Evolutionary conservation across 2,797 vertebrate genomes (phyloP).

Genomic region (Psittacula echo): DNA sequence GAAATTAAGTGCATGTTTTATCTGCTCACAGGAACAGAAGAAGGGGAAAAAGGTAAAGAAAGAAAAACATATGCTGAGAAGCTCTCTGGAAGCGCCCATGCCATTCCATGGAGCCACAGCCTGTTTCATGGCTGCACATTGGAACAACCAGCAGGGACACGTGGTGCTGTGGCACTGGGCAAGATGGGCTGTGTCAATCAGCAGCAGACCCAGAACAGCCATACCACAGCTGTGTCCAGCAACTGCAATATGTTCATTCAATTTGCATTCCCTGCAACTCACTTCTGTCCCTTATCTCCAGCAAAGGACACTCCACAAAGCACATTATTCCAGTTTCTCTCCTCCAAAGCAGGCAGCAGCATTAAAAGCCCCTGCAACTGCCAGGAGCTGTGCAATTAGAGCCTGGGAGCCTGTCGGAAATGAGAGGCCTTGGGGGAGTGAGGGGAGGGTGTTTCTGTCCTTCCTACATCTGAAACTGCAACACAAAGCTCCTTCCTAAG

Average conservation of each 20-base stretch:
- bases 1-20: conserved; percentile 80
- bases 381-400: background rate
- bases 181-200: background rate
- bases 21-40: conserved; percentile 55
- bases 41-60: conserved; percentile 11
- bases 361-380: background rate
- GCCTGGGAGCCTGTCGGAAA: background rate
- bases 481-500: background rate
- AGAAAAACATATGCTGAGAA: background rate
- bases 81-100: background rate
- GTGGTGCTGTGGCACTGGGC: accelerated
- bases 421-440: background rate
- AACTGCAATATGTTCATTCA: background rate
- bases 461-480: background rate
- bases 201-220: background rate
- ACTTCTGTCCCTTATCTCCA: background rate
- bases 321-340: background rate
- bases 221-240: background rate
- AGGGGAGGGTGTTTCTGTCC: background rate
- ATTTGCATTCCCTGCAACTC: background rate
- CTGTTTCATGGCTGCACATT: background rate
- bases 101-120: accelerated
- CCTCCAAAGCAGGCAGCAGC: background rate
- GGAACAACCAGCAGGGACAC: background rate
- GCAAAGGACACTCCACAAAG: background rate